These are phyloP conservation scores for Mobula hypostoma DNA, from an alignment of 2,113 vertebrate species.

Conservation along the genomic window DNA sequence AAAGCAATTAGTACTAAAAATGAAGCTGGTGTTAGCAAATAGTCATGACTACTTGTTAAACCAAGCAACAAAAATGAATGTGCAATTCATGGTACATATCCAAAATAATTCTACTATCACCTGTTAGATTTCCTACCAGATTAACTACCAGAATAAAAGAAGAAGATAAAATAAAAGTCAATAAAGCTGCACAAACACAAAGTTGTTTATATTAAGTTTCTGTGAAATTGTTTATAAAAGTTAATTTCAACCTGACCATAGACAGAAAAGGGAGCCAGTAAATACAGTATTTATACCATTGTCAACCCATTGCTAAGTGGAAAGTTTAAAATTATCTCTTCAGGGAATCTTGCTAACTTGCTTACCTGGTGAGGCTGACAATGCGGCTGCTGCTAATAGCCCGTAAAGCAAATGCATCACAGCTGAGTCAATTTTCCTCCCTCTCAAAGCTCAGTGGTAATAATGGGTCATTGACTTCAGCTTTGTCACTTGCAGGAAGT, in stretches of 20 bases:
- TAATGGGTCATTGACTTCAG: constrained; percentile 9
- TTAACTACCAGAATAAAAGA: not conserved
- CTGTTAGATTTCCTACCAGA: not conserved
- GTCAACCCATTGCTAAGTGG: not conserved
- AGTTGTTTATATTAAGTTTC: not conserved
- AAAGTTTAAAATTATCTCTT: constrained; percentile 9
- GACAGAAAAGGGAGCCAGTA: not conserved
- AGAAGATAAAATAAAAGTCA: not conserved
- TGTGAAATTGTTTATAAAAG: not conserved
- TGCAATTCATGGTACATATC: not conserved
- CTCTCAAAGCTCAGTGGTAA: not conserved
- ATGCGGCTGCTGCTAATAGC: not conserved
- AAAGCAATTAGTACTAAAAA: not conserved
- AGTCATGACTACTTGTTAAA: not conserved
- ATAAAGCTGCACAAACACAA: not conserved
- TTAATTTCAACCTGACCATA: not conserved
- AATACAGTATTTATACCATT: not conserved
- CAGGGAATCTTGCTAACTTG: not conserved
- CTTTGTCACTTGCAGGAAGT: not conserved
- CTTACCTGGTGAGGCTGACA: not conserved
- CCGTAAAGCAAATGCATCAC: not conserved
- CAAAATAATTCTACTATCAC: not conserved
- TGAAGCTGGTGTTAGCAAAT: not conserved
- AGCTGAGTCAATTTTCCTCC: not conserved
- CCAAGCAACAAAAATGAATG: not conserved